Percentiles rank a stretch among this genome's conserved stretches.
Evolutionary conservation across 2,888 invertebrate genomes (phyloP).

Genomic region (Netelia melanura): DNA sequence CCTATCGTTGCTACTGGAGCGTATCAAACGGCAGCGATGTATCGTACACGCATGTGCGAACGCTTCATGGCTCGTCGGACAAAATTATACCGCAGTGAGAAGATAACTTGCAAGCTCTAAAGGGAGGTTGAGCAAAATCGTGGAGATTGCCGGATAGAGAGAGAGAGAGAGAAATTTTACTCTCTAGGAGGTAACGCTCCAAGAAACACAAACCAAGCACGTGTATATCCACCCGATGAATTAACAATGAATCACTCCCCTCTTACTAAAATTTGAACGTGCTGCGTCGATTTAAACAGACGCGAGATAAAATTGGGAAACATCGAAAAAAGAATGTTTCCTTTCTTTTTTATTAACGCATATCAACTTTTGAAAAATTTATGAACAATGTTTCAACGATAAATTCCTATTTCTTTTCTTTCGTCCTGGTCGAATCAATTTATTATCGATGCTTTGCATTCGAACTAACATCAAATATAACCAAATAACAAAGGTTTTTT

Average conservation of each 20-base stretch:
- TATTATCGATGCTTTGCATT: too few species aligned
- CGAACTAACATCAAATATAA: too few species aligned
- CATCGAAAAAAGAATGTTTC: too few species aligned
- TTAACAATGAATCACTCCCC: slow-evolving; percentile 8
- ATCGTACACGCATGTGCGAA: slow-evolving; percentile 36
- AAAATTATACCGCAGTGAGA: slow-evolving; percentile 34
- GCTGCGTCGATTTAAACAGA: not conserved
- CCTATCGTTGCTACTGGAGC: not conserved
- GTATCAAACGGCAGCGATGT: slow-evolving; percentile 18
- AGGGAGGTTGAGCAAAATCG: too few species aligned
- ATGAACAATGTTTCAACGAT: too few species aligned
- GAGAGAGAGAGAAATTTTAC: slow-evolving; percentile 47
- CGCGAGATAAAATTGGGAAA: not conserved
- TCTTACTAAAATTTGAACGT: not conserved
- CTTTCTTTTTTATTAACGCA: too few species aligned
- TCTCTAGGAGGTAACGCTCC: slow-evolving; percentile 55
- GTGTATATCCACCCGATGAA: slow-evolving; percentile 36
- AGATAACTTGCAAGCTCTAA: slow-evolving; percentile 10
- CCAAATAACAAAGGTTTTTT: too few species aligned
- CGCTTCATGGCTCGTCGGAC: slow-evolving; percentile 52
- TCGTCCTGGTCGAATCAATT: too few species aligned
- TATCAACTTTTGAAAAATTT: too few species aligned
- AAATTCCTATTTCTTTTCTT: too few species aligned
- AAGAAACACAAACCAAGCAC: not conserved
- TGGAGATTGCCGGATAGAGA: slow-evolving; percentile 9